Evolutionary conservation across 2,797 vertebrate species (phyloP), one percentile per base, ranked within the genome.

Genomic region (Falco rusticolus): DNA sequence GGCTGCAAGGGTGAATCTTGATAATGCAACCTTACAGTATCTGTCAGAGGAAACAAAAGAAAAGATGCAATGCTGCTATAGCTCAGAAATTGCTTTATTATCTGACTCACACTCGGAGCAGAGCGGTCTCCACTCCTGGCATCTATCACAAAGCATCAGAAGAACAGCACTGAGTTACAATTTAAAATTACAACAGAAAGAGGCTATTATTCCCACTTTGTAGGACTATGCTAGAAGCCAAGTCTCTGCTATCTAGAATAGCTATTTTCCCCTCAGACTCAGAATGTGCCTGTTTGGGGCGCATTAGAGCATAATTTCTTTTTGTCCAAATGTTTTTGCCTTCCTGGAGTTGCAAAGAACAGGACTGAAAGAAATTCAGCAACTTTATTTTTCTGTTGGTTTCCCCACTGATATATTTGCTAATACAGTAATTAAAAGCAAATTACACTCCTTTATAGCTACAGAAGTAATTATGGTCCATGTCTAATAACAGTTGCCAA

Each of bases 31-130:
- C 56, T 89, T 87, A 86, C 91, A 82, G 54, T 84, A 90, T 90
- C 74, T 93, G 61, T 89, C 83, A 64, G 69, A 66, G 76, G 89
- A 96, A 97, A 97, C 90, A 94, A 97, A 97, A 86, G 75, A 53
- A 72, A 94, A 94, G 83, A 93, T 86, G 83, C 57, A 78, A 41
- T 77, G 70, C 81, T 94, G 72, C 87, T 78, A 66, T 69, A 89
- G 84, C 87, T 96, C 87, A 92, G 82, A 96, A 97, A 95, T 94
- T 97, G 90, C 95, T 97, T 95, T 95, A 89, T 97, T 94, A 95
- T 92, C 96, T 92, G 89, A 87, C 89, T 96, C 24, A n/a, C 69
- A 61, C 69, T 94, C 63, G 72, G 53, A 90, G 64, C 65, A 63
- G 83, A 89, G 70, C 77, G 84, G 75, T 37, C 75, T 95, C 72